Percentiles rank a stretch among this genome's conserved stretches.
phyloP scores from a whole-genome alignment of 2,797 vertebrate species.

The Myotis myotis region DNA sequence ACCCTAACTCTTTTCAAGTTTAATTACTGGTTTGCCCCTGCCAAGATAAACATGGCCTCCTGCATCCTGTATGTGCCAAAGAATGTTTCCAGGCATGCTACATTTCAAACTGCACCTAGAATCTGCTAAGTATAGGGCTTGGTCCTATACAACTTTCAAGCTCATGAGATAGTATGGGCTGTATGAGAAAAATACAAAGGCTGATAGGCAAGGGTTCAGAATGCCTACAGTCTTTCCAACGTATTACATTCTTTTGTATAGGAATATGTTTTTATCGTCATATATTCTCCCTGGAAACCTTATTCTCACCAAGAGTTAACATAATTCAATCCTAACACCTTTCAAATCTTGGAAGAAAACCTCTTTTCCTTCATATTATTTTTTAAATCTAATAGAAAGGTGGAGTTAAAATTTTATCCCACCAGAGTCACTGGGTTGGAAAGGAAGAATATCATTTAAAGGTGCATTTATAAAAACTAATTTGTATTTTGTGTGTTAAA shows the following conservation, averaged over 20 bases:
- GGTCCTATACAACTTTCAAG: slow-evolving; percentile 15
- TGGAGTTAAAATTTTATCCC: slow-evolving; percentile 45
- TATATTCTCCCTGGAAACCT: neutral
- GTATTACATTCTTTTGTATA: neutral
- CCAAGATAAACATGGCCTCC: slow-evolving; percentile 69
- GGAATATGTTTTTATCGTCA: slow-evolving; percentile 46
- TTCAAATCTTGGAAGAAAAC: slow-evolving; percentile 56
- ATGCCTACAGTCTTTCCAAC: slow-evolving; percentile 14
- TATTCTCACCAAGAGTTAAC: slow-evolving; percentile 51
- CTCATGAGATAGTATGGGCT: slow-evolving; percentile 19
- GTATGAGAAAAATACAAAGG: slow-evolving; percentile 11
- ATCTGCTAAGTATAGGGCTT: slow-evolving; percentile 22
- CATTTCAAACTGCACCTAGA: slow-evolving; percentile 56
- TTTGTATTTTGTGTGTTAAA: slow-evolving; percentile 58
- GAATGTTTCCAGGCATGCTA: slow-evolving; percentile 48
- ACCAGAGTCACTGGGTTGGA: neutral
- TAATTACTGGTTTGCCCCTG: slow-evolving; percentile 64
- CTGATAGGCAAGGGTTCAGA: neutral
- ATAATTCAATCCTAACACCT: slow-evolving; percentile 44
- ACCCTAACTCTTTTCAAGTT: slow-evolving; percentile 67
- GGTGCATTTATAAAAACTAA: slow-evolving; percentile 16
- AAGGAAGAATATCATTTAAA: slow-evolving; percentile 39
- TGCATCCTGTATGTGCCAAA: slow-evolving; percentile 48
- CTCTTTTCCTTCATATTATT: slow-evolving; percentile 50
- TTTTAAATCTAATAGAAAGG: slow-evolving; percentile 65